These are phyloP conservation scores for Rhamnusium bicolor DNA, from an alignment of 2,888 invertebrate species.

Conservation along the genomic window DNA sequence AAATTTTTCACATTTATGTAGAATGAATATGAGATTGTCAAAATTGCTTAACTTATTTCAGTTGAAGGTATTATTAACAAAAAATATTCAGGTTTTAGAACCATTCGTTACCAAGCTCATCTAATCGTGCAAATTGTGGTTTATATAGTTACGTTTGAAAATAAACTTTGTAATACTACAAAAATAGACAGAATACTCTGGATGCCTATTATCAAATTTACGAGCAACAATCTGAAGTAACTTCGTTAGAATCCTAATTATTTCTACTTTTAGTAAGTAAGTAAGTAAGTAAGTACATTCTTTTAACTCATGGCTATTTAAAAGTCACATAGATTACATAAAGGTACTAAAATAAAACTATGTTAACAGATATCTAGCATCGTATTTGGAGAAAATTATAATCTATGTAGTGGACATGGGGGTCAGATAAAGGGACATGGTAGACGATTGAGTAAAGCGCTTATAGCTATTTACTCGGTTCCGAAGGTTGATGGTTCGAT, in stretches of 20 bases:
- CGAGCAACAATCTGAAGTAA: neutral
- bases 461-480: too few species aligned
- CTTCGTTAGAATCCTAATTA: neutral
- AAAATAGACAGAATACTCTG: neutral
- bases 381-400: too few species aligned
- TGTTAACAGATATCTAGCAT: too few species aligned
- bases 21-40: neutral
- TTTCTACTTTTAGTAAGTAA: neutral
- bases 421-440: too few species aligned
- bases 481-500: too few species aligned
- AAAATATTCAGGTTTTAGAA: neutral
- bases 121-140: neutral
- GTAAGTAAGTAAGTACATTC: neutral
- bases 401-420: too few species aligned
- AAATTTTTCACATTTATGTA: neutral
- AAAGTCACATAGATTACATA: neutral
- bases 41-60: neutral
- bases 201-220: neutral
- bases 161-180: neutral
- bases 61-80: too few species aligned
- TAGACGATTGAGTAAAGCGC: too few species aligned
- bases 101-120: neutral
- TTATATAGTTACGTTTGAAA: neutral
- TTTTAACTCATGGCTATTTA: neutral
- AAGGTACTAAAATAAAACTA: too few species aligned